Evolutionary conservation across 1,140 invertebrate species (phyloP), one percentile per base, ranked within the genome.

Genomic region (Bombus sibiricus): DNA sequence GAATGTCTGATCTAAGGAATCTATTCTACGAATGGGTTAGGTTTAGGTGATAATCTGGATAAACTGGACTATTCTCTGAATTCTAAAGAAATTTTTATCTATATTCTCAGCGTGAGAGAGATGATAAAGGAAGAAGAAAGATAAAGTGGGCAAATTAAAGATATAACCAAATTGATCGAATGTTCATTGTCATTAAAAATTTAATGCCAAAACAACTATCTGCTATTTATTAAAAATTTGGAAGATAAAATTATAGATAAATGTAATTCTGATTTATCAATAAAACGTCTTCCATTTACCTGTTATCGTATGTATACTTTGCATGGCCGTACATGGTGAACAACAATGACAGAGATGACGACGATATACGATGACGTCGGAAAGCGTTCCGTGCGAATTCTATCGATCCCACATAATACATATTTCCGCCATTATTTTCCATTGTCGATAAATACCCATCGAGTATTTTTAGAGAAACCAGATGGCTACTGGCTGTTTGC

Each of bases 221-320:
- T 6, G 8, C 22, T 10, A 39, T 12, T 69, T 4, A 39, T 39
- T 39, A 39, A 39, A 39, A 69, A 39, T 39, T 39, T 39, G 5
- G 3, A 39, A 10, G 68, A 62, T 13, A 18, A 28, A 62, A 37
- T 62, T 59, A 62, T 28, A 28, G 34, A 13, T 77, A 22, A 57
- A 75, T 57, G 39, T 25, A 22, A 77, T 59, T 62, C 28, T 77
- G 75, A 77, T 37, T 77, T 77, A 77, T 77, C 75, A 57, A 34
- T n/a, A 13, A 62, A 77, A 28, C 37, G n/a, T 59, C 59, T 39
- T 32, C 57, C 75, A 59, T 62, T 77, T 77, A 39, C 37, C 25
- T n/a, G 28, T 1, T 18, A 25, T 57, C 28, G 5, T 4, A 3
- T 15, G 57, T n/a, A 62, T n/a, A 37, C 12, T 41, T 41, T 28